These are phyloP conservation scores for Orthonyx spaldingii DNA, from an alignment of 2,113 vertebrate genomes.

Conservation along the genomic window DNA sequence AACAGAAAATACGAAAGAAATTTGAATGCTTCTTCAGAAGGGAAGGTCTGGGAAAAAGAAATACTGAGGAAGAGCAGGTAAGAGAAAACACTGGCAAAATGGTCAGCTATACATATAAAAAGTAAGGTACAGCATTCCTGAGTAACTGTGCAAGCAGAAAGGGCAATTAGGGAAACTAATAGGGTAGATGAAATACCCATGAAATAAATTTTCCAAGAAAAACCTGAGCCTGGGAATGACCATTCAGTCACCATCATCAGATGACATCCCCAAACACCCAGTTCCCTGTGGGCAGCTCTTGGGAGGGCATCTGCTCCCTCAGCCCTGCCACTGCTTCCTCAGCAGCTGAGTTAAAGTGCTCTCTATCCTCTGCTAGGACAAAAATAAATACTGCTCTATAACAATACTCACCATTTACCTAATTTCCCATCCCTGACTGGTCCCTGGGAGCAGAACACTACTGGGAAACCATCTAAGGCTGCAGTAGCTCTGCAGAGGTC, in stretches of 20 bases:
- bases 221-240: not conserved
- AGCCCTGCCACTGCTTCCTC: not conserved
- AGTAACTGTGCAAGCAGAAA: not conserved
- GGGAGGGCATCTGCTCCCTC: not conserved
- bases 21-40: not conserved
- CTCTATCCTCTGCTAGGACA: not conserved
- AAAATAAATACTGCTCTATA: not conserved
- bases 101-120: not conserved
- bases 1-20: not conserved
- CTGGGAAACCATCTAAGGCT: not conserved
- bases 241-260: not conserved
- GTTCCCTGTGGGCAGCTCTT: accelerated
- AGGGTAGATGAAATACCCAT: not conserved
- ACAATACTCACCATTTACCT: not conserved
- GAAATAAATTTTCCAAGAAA: not conserved
- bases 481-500: not conserved
- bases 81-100: not conserved
- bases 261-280: not conserved
- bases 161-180: not conserved
- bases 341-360: not conserved
- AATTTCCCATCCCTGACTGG: not conserved
- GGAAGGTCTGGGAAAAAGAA: not conserved
- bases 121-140: not conserved
- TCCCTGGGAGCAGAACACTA: not conserved
- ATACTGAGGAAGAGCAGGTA: not conserved